Conservation (phyloP, 1,140 invertebrate species). For the Neodiprion virginianus region DNA sequence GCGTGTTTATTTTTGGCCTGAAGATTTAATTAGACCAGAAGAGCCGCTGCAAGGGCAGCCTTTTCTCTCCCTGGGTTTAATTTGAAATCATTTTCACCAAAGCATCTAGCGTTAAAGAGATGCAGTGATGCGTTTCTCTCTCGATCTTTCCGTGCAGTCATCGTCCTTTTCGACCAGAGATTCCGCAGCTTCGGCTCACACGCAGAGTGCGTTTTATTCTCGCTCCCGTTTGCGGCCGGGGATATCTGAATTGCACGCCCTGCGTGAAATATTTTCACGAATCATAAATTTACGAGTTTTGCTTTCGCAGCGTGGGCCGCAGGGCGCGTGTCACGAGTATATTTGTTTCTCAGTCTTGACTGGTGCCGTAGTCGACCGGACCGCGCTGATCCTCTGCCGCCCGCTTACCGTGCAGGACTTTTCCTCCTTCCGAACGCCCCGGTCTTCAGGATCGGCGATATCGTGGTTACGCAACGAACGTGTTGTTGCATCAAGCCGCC, state of each 20-base stretch:
- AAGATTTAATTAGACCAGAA: slow-evolving; percentile 53
- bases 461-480: not conserved
- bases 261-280: slow-evolving; percentile 48
- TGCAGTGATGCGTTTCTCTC: slow-evolving; percentile 33
- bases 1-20: slow-evolving; percentile 40
- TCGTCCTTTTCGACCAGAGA: not conserved
- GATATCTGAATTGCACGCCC: slow-evolving; percentile 52
- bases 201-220: slow-evolving; percentile 16
- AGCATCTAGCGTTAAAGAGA: slow-evolving; percentile 20
- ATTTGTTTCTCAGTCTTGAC: slow-evolving; percentile 5
- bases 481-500: not conserved
- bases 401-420: too few species aligned
- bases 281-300: slow-evolving; percentile 45
- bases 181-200: not conserved
- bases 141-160: slow-evolving; percentile 2
- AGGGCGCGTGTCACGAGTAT: not conserved
- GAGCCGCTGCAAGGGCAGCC: slow-evolving; percentile 22
- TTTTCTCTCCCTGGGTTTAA: slow-evolving; percentile 30
- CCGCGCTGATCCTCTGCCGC: too few species aligned
- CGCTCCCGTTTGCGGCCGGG: slow-evolving; percentile 21
- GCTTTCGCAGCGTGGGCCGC: not conserved
- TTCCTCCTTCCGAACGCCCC: too few species aligned
- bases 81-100: slow-evolving; percentile 53
- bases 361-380: not conserved
- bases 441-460: too few species aligned